Conservation (phyloP, 1,140 invertebrate species). For the Drosophila busckii region DNA sequence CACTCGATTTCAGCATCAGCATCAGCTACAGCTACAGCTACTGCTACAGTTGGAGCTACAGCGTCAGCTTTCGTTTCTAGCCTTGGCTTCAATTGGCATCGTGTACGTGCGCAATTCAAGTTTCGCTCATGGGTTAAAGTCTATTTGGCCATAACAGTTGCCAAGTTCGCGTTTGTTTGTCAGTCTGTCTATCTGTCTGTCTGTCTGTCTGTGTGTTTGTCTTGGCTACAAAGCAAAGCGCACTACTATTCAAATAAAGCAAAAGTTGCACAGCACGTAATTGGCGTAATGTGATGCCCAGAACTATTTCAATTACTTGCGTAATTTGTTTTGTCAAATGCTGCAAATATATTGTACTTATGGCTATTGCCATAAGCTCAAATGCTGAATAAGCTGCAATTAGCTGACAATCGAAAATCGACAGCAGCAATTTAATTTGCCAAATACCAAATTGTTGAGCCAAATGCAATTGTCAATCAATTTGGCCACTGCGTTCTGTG, state of each 20-base stretch:
- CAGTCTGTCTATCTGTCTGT: no score
- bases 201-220: no score
- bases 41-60: background rate
- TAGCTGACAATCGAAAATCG: no score
- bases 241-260: slow-evolving; percentile 7
- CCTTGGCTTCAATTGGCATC: slow-evolving; percentile 56
- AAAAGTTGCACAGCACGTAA: background rate
- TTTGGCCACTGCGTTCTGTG: slow-evolving; percentile 1
- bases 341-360: no score
- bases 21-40: slow-evolving; percentile 1
- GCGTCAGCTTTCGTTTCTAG: slow-evolving; percentile 3
- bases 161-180: slow-evolving; percentile 60
- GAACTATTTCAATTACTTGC: no score
- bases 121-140: slow-evolving; percentile 27
- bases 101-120: slow-evolving; percentile 37
- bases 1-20: slow-evolving; percentile 59
- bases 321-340: no score
- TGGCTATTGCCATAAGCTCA: no score
- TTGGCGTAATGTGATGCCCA: slow-evolving; percentile 1
- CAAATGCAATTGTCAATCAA: slow-evolving; percentile 45
- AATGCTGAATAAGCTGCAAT: no score
- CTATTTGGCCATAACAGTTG: slow-evolving; percentile 27
- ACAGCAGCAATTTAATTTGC: no score
- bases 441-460: no score
- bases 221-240: slow-evolving; percentile 31